phyloP scores from a whole-genome alignment of 53 echinoderm and acorn worm genomes.

The Mesocentrotus franciscanus region DNA sequence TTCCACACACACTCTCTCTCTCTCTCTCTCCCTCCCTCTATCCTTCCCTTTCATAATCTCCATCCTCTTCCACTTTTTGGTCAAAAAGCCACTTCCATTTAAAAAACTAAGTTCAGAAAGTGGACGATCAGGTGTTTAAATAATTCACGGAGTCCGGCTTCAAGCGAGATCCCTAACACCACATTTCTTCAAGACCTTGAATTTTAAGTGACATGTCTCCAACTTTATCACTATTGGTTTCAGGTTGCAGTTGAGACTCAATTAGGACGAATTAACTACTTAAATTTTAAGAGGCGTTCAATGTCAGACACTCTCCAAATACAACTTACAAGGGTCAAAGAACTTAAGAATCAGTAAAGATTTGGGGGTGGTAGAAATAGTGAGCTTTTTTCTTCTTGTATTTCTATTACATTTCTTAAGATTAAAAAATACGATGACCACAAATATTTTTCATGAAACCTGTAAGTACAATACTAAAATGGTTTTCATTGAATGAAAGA shows the following conservation, averaged over 20 bases:
- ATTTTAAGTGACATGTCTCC: conserved; percentile 14
- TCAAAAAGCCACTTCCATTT: conserved; percentile 23
- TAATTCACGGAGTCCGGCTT: conserved; percentile 7
- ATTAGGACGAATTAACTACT: conserved; percentile 31
- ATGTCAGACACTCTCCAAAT: conserved; percentile 4
- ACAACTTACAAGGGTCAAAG: background rate
- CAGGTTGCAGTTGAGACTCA: background rate
- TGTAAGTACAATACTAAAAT: too few relatives aligned
- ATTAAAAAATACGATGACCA: too few relatives aligned
- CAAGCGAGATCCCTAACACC: background rate
- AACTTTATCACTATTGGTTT: background rate
- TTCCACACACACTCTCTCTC: background rate
- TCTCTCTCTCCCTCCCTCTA: background rate
- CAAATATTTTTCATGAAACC: too few relatives aligned
- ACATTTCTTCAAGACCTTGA: background rate
- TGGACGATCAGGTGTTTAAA: conserved; percentile 12
- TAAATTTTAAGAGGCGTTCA: background rate
- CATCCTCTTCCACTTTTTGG: background rate
- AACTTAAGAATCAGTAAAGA: background rate
- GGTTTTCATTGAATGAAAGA: too few relatives aligned
- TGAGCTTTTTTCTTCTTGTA: background rate
- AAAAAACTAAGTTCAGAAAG: background rate
- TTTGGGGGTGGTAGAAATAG: background rate
- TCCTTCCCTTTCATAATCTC: background rate
- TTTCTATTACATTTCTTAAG: too few relatives aligned